Conservation (phyloP, 2,113 vertebrate species). For the Oreochromis niloticus region DNA sequence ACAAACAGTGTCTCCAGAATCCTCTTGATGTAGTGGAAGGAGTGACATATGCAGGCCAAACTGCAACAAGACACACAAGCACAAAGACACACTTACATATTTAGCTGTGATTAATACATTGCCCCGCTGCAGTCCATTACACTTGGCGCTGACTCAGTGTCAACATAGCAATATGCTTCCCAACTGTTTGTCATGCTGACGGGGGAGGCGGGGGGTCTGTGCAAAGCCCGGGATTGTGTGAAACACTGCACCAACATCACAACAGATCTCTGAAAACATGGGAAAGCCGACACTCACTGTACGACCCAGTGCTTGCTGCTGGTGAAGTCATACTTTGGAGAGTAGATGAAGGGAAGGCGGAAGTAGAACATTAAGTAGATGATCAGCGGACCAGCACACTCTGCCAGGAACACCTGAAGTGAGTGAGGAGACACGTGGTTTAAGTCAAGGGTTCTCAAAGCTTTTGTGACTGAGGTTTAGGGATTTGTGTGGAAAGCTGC, state of each 20-base stretch:
- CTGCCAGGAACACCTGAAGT: constrained; percentile 84
- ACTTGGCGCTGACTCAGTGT: constrained; percentile 25
- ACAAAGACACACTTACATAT: not conserved
- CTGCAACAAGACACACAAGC: constrained; percentile 55
- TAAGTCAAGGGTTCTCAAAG: not conserved
- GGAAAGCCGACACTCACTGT: constrained; percentile 78
- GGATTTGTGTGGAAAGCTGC: no score
- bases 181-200: not conserved
- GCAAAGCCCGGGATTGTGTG: constrained; percentile 10
- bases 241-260: not conserved
- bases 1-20: constrained; percentile 87
- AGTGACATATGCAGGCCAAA: constrained; percentile 86
- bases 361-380: constrained; percentile 92
- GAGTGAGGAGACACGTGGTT: not conserved
- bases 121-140: not conserved
- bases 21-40: constrained; percentile 87
- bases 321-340: constrained; percentile 84
- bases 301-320: constrained; percentile 86
- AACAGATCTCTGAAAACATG: not conserved
- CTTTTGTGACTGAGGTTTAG: not conserved
- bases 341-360: constrained; percentile 86
- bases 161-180: not conserved
- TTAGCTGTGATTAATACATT: constrained; percentile 7
- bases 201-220: not conserved
- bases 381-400: constrained; percentile 83